These are phyloP conservation scores for Neelides folsomi DNA, from an alignment of 2,888 invertebrate genomes.

Conservation along the genomic window DNA sequence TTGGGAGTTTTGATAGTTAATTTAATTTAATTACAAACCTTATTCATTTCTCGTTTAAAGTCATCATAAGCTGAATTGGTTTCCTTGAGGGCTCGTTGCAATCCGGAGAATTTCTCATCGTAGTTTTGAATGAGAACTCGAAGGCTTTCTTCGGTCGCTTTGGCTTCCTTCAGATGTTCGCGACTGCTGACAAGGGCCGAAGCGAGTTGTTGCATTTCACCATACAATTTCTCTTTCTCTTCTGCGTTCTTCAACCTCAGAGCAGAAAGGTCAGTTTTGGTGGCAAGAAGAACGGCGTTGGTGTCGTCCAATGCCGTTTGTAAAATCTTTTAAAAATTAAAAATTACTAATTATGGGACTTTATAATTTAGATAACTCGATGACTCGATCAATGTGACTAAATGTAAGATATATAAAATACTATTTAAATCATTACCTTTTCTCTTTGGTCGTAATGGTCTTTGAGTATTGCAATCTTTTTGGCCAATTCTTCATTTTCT, in stretches of 20 bases:
- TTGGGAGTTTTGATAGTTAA: too few species aligned
- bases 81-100: slow-evolving; percentile 29
- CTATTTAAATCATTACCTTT: slow-evolving; percentile 12
- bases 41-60: slow-evolving; percentile 29
- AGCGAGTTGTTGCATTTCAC: slow-evolving; percentile 32
- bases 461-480: slow-evolving; percentile 25
- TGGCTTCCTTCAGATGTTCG: slow-evolving; percentile 31
- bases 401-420: too few species aligned
- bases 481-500: slow-evolving; percentile 30
- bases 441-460: slow-evolving; percentile 31
- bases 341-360: too few species aligned
- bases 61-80: slow-evolving; percentile 30
- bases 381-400: too few species aligned
- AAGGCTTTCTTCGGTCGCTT: slow-evolving; percentile 26
- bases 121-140: slow-evolving; percentile 26
- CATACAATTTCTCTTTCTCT: slow-evolving; percentile 27
- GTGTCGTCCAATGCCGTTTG: slow-evolving; percentile 25
- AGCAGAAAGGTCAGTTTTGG: slow-evolving; percentile 24
- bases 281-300: slow-evolving; percentile 15
- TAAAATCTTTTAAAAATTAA: slow-evolving; percentile 14
- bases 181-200: slow-evolving; percentile 24
- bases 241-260: slow-evolving; percentile 27
- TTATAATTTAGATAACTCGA: too few species aligned
- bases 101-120: slow-evolving; percentile 30
- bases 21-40: slow-evolving; percentile 12